A percentile compares a stretch with the other conserved stretches of the same genome.
These are phyloP conservation scores for Pristiophorus japonicus DNA, from an alignment of 2,113 vertebrate genomes.

Conservation along the genomic window DNA sequence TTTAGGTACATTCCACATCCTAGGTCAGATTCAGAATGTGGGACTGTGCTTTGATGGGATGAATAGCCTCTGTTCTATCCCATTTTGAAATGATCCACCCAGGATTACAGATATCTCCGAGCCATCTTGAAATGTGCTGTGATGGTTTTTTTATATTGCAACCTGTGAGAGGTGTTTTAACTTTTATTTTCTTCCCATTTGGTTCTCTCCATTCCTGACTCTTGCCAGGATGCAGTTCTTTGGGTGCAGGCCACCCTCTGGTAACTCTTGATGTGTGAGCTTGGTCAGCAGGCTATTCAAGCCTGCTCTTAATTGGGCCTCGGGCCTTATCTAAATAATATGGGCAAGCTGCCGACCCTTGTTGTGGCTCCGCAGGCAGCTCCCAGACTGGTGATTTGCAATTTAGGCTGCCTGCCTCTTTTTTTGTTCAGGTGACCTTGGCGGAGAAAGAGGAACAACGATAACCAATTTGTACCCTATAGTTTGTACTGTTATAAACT, in stretches of 20 bases:
- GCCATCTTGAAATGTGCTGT: not conserved
- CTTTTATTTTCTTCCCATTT: not conserved
- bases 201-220: not conserved
- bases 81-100: not conserved
- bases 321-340: not conserved
- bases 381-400: not conserved
- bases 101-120: no score
- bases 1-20: not conserved
- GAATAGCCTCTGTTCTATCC: not conserved
- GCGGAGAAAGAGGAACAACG: not conserved
- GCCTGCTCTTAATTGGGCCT: not conserved
- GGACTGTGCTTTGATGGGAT: not conserved
- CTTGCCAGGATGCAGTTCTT: not conserved
- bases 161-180: not conserved
- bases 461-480: not conserved
- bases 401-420: not conserved
- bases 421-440: not conserved
- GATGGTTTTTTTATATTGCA: not conserved
- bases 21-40: not conserved
- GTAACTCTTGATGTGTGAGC: not conserved
- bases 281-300: not conserved
- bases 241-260: not conserved
- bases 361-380: not conserved
- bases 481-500: not conserved
- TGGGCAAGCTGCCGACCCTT: not conserved